Percentiles rank a stretch among this genome's conserved stretches.
phyloP scores from a whole-genome alignment of 2,113 vertebrate genomes.

The Micromys minutus region DNA sequence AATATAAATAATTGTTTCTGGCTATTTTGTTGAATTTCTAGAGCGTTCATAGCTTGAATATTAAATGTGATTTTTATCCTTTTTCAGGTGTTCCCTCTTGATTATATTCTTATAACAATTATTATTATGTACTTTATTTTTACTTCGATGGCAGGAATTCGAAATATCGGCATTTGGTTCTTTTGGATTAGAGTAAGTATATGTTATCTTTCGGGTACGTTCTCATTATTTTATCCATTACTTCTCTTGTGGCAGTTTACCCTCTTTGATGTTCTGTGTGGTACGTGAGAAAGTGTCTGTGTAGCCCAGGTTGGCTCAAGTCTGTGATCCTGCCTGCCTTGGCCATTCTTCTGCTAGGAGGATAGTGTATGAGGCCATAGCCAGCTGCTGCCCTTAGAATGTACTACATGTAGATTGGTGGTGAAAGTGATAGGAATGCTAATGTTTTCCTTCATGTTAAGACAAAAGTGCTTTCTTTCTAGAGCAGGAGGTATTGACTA shows the following conservation, averaged over 20 bases:
- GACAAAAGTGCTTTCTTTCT: neutral
- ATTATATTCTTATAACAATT: conserved; percentile 96
- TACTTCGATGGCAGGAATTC: conserved; percentile 98
- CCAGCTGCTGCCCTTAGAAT: neutral
- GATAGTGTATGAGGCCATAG: rapidly evolving
- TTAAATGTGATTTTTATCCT: conserved; percentile 65
- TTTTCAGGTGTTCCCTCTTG: conserved; percentile 95
- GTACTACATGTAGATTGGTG: neutral
- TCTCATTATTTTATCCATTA: neutral
- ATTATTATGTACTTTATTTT: conserved; percentile 99
- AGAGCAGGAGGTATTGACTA: neutral
- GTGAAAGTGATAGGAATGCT: neutral
- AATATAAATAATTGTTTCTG: conserved; percentile 41
- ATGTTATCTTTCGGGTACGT: conserved; percentile 8
- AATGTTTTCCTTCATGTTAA: neutral
- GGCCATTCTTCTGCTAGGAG: neutral
- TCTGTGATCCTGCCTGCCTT: neutral
- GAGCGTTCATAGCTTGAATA: neutral
- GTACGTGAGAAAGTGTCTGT: neutral
- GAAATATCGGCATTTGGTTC: conserved; percentile 99
- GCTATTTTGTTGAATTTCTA: conserved; percentile 39
- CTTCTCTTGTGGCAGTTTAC: neutral
- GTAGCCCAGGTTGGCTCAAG: neutral
- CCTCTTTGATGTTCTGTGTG: neutral
- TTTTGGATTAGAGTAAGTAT: conserved; percentile 96